Evolutionary conservation across 2,113 vertebrate genomes (phyloP), one percentile per base, ranked within the genome.

Genomic region (Oplegnathus fasciatus): DNA sequence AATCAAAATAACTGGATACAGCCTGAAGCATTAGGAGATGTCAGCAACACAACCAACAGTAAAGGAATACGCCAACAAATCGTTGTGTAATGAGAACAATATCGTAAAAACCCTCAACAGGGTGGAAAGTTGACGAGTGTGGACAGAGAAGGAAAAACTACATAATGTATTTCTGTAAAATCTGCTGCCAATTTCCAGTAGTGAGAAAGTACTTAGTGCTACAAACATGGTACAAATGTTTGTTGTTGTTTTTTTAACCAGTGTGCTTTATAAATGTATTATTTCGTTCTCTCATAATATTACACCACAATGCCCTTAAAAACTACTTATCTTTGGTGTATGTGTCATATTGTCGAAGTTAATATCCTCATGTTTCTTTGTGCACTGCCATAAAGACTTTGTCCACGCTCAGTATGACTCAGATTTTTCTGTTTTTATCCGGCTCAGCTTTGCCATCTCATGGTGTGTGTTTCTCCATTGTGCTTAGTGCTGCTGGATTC

Each of bases 1-100:
- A n/a, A 69, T n/a, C 20, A 60, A 48, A 50, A 58, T 44, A 52
- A 62, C 30, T n/a, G 28, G 44, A 68, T 57, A 32, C 26, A 58
- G 40, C 50, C 24, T 60, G 46, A 50, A 75, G 61, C 37, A 26
- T 26, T 28, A 17, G 11, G 32, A n/a, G 22, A 61, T 24, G 30
- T 15, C 14, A 58, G 6, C 22, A 48, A 22, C 20, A 28, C 17
- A 11, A 48, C 22, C 2, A n/a, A 0, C 40, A 44, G 28, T n/a
- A 7, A 75, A 9, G 0, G 28, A 66, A 75, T 37, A 64, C 13
- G 42, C n/a, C 30, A 72, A 65, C 42, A 67, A 67, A 82, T 77
- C 50, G 40, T 2, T 64, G 44, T 76, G 37, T 0, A 46, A 42
- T 44, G 18, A 46, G 30, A 65, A 34, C 8, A 37, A 60, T 28